Evolutionary conservation across 2,797 vertebrate genomes (phyloP).

Genomic region (Brachyrhaphis roseni): DNA sequence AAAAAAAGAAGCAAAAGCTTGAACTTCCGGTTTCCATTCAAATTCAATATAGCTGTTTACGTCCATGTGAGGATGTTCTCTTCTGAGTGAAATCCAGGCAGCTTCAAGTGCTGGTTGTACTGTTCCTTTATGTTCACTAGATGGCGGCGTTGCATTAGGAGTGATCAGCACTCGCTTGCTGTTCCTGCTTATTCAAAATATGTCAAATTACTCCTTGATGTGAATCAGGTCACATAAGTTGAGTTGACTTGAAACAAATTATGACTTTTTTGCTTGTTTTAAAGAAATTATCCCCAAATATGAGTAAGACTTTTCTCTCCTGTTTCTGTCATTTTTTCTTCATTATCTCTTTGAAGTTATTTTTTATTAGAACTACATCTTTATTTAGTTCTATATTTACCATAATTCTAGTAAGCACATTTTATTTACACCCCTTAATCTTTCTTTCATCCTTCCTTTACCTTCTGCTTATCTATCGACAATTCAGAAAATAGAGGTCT

Average conservation of each 20-base stretch:
- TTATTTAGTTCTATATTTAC: not conserved
- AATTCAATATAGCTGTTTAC: not conserved
- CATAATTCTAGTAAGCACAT: too few species aligned
- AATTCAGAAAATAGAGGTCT: not conserved
- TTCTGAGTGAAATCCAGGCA: not conserved
- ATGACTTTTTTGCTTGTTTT: not conserved
- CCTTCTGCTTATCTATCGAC: too few species aligned
- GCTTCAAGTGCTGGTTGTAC: slow-evolving; percentile 16
- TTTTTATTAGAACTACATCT: not conserved
- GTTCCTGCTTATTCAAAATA: not conserved
- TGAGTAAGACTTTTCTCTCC: not conserved
- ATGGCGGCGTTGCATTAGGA: slow-evolving; percentile 33
- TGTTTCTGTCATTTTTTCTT: not conserved
- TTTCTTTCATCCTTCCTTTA: not conserved
- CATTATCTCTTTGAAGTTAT: not conserved
- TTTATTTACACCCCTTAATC: not conserved
- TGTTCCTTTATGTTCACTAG: slow-evolving; percentile 35
- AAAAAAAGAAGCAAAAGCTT: not conserved
- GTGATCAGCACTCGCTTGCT: not conserved
- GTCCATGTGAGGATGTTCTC: not conserved
- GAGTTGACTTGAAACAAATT: not conserved
- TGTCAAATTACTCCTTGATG: not conserved
- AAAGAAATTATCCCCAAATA: not conserved
- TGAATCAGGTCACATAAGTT: slow-evolving; percentile 18
- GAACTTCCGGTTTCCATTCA: not conserved